Evolutionary conservation across 2,113 vertebrate genomes (phyloP).

Genomic region (Ammospiza caudacuta): DNA sequence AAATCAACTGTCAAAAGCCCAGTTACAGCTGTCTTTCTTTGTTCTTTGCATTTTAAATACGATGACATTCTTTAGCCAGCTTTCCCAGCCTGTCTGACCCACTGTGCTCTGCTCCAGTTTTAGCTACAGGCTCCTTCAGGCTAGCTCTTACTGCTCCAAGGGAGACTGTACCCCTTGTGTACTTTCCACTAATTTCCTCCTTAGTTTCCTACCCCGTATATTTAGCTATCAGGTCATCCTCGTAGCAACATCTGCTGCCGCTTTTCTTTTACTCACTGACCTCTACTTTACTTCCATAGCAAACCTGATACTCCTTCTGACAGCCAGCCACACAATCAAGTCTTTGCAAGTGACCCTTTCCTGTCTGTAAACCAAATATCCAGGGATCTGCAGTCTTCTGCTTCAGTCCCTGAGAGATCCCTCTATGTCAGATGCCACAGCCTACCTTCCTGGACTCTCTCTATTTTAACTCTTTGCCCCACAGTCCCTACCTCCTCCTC

Average conservation of each 20-base stretch:
- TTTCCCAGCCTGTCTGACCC: conserved; percentile 5
- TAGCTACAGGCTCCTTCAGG: background rate
- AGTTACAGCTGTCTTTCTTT: background rate
- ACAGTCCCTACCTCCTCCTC: background rate
- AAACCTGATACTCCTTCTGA: background rate
- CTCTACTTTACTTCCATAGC: background rate
- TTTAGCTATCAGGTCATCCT: background rate
- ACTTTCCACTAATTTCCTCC: background rate
- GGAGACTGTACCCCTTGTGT: background rate
- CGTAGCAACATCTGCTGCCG: background rate
- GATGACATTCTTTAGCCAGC: background rate
- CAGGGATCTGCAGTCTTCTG: background rate
- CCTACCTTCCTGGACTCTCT: background rate
- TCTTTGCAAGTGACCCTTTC: background rate
- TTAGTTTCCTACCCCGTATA: background rate
- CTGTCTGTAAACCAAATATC: background rate
- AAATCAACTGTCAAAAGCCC: conserved; percentile 62
- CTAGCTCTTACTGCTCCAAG: background rate
- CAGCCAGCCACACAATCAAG: background rate
- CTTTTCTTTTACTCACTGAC: background rate
- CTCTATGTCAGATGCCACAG: background rate
- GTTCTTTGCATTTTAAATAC: background rate
- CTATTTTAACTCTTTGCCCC: background rate
- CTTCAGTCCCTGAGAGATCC: background rate
- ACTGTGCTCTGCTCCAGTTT: background rate